A percentile compares a stretch with the other conserved stretches of the same genome.
phyloP scores from a whole-genome alignment of 92 coral and sea anemone genomes.

The Umimayanthus kanabou region DNA sequence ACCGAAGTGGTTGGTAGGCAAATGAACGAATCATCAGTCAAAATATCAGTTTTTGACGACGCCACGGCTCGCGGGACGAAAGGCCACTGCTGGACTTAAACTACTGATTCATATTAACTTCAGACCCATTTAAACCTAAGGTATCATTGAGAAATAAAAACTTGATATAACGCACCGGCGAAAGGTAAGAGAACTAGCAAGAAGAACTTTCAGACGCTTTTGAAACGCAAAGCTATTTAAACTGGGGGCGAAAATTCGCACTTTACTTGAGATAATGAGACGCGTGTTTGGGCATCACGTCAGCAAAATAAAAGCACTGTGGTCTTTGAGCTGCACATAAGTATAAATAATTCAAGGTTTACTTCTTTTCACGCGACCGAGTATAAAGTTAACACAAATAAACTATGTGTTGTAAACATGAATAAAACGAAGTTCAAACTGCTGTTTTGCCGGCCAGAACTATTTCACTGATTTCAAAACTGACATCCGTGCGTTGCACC shows the following conservation, averaged over 20 bases:
- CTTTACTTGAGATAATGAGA: not conserved
- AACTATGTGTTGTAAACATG: not conserved
- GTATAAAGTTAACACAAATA: not conserved
- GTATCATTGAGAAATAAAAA: not conserved
- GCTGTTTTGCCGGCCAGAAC: not conserved
- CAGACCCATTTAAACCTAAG: not conserved
- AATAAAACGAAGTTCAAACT: not conserved
- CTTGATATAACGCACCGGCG: not conserved
- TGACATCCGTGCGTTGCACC: not conserved
- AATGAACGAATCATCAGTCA: not conserved
- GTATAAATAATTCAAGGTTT: not conserved
- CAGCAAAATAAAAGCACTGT: slow-evolving; percentile 1
- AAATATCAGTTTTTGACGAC: slow-evolving; percentile 3
- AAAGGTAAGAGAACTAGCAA: not conserved
- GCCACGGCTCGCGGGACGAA: not conserved
- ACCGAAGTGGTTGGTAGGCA: not conserved
- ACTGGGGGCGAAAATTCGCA: not conserved
- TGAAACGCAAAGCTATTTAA: not conserved
- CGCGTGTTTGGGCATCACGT: slow-evolving; percentile 1
- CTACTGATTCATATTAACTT: not conserved
- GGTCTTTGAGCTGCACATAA: not conserved
- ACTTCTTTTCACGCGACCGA: not conserved
- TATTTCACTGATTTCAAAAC: too few species aligned
- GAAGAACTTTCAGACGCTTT: slow-evolving; percentile 21
- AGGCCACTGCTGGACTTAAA: not conserved